These are phyloP conservation scores for Onychorhynchus coronatus DNA, from an alignment of 2,113 vertebrate genomes.

Conservation along the genomic window DNA sequence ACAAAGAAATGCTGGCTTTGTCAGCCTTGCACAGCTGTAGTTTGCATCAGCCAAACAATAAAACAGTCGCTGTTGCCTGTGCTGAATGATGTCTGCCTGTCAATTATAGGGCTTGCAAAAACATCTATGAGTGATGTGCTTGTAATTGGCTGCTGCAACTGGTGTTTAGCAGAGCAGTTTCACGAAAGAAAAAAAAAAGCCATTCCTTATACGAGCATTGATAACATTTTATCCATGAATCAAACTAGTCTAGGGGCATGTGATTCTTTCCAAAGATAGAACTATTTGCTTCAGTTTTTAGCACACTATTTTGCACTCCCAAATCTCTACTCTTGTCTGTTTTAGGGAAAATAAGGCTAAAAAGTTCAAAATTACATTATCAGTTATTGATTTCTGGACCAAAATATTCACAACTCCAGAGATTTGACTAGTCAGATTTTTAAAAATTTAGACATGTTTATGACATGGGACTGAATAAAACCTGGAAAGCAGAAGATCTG, in stretches of 20 bases:
- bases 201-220: background rate
- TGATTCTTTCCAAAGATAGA: background rate
- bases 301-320: background rate
- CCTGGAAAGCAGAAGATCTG: background rate
- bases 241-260: background rate
- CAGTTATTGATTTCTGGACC: background rate
- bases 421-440: background rate
- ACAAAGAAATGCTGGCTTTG: constrained; percentile 3
- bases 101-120: background rate
- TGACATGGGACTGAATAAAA: background rate
- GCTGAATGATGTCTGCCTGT: background rate
- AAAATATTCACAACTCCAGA: background rate
- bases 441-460: background rate
- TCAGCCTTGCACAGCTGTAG: constrained; percentile 11
- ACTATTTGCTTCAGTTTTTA: background rate
- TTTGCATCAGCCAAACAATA: constrained; percentile 8
- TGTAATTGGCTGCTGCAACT: background rate
- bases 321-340: background rate
- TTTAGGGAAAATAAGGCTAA: background rate
- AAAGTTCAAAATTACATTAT: background rate
- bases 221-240: background rate
- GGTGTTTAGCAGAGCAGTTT: background rate
- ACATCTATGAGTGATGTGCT: background rate
- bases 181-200: background rate
- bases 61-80: background rate